A percentile compares a stretch with the other conserved stretches of the same genome.
These are phyloP conservation scores for Rhinolophus sinicus DNA, from an alignment of 2,113 vertebrate genomes.

Conservation along the genomic window DNA sequence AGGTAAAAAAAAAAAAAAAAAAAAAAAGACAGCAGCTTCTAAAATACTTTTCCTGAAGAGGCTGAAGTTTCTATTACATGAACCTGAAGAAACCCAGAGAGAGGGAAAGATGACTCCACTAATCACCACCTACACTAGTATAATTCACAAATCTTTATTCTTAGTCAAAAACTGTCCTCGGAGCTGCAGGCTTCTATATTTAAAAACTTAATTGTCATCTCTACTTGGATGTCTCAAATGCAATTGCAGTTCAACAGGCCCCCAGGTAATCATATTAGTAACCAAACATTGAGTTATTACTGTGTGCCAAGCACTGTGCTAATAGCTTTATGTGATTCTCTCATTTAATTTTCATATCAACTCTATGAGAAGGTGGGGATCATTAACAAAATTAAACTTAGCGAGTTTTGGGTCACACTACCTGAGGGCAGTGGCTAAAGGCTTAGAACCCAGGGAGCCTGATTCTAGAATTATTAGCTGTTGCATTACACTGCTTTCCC, in stretches of 20 bases:
- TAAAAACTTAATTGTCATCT: not conserved
- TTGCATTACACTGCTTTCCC: not conserved
- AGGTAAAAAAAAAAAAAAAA: not conserved
- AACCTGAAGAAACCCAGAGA: slow-evolving; percentile 8
- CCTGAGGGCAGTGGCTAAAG: not conserved
- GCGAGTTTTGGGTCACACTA: not conserved
- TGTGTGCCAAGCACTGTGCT: not conserved
- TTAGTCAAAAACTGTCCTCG: not conserved
- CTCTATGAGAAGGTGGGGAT: not conserved
- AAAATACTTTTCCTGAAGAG: not conserved
- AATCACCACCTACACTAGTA: not conserved
- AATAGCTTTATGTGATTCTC: not conserved
- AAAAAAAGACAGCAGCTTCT: not conserved
- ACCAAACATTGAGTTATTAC: not conserved
- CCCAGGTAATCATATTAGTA: not conserved
- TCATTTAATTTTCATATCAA: not conserved
- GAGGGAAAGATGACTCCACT: not conserved
- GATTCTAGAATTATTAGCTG: not conserved
- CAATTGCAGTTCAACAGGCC: not conserved
- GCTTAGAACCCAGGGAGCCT: not conserved
- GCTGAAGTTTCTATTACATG: not conserved
- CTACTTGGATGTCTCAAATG: not conserved
- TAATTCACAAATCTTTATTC: not conserved
- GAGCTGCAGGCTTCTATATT: not conserved
- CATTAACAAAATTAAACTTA: not conserved